phyloP scores from a whole-genome alignment of 2,888 invertebrate species.

The Melanostoma mellinum region DNA sequence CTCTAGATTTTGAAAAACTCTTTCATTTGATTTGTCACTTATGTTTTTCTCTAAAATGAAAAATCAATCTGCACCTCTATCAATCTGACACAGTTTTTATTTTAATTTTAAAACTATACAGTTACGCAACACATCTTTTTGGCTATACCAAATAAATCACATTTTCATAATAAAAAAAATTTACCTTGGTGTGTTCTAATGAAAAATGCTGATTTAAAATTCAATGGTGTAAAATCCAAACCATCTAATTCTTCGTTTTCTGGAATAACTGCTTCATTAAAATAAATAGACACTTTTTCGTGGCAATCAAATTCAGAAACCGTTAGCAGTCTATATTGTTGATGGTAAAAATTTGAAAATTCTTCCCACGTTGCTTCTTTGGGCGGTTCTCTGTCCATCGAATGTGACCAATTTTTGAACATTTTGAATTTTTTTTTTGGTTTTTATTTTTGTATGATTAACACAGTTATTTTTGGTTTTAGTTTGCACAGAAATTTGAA shows the following conservation, averaged over 20 bases:
- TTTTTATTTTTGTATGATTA: conserved; percentile 56
- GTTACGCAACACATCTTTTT: no score
- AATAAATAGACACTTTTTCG: conserved; percentile 80
- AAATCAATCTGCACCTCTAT: no score
- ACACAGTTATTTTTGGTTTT: conserved; percentile 57
- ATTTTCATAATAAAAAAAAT: not conserved
- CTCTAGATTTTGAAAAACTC: no score
- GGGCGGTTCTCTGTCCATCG: conserved; percentile 78
- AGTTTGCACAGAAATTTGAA: conserved; percentile 75
- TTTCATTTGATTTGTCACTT: no score
- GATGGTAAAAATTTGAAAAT: conserved; percentile 80
- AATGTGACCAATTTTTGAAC: conserved; percentile 80
- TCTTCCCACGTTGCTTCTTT: conserved; percentile 84
- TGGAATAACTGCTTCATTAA: conserved; percentile 80
- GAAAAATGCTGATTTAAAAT: conserved; percentile 81
- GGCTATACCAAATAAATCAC: no score
- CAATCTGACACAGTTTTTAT: no score
- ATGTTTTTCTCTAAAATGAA: no score
- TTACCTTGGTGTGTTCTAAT: conserved; percentile 83
- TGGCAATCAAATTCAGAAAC: conserved; percentile 82
- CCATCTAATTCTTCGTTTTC: conserved; percentile 80
- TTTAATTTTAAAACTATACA: no score
- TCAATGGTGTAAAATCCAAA: conserved; percentile 81
- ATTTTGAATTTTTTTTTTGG: conserved; percentile 74
- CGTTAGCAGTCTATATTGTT: conserved; percentile 81